These are phyloP conservation scores for Dryomyza anilis DNA, from an alignment of 2,888 invertebrate species.

Conservation along the genomic window DNA sequence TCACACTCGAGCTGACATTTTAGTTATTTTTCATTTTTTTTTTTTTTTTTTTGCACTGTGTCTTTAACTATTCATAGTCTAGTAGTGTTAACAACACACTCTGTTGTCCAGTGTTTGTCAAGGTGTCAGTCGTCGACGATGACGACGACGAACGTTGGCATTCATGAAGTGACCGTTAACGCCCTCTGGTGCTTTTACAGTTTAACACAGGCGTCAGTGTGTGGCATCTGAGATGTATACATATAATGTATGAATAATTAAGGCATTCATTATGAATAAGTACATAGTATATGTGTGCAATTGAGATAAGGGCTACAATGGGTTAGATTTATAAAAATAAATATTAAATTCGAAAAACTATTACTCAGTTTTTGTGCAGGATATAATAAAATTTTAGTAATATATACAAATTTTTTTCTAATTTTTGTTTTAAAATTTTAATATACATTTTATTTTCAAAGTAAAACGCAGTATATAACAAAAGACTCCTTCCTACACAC, in stretches of 20 bases:
- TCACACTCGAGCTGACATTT: not conserved
- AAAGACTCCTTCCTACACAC: no score
- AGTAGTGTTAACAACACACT: not conserved
- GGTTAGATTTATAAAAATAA: not conserved
- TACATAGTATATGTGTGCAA: not conserved
- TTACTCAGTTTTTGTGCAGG: not conserved
- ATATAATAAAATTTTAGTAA: not conserved
- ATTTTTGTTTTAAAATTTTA: not conserved
- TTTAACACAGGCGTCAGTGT: no score
- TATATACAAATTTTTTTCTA: not conserved
- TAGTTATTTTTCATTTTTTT: not conserved
- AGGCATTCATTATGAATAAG: constrained; percentile 6
- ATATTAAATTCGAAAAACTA: not conserved
- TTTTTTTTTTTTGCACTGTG: not conserved
- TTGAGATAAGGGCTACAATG: not conserved
- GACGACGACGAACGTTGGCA: no score
- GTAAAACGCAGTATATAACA: no score
- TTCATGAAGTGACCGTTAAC: constrained; percentile 8
- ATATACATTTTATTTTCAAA: no score
- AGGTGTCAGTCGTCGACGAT: no score
- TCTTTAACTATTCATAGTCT: not conserved
- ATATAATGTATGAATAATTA: constrained; percentile 5
- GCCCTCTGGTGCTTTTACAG: constrained; percentile 7
- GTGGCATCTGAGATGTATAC: not conserved
- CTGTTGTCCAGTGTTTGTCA: constrained; percentile 1